Evolutionary conservation across 2,888 invertebrate species (phyloP).

Genomic region (Callimorpha dominula): DNA sequence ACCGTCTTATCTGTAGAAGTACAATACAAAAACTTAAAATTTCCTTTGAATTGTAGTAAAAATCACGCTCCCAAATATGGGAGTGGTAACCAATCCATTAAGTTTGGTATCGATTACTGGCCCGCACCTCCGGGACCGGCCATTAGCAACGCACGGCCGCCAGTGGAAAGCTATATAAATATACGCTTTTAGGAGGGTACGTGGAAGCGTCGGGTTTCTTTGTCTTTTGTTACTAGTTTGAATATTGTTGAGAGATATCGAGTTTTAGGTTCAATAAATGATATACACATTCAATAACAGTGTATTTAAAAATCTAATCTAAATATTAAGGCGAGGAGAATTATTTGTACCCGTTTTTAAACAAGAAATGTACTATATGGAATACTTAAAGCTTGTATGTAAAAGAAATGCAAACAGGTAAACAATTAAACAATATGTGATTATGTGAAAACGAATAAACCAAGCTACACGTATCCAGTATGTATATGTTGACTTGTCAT

Average conservation of each 20-base stretch:
- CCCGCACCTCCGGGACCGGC: constrained; percentile 50
- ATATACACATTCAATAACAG: no score
- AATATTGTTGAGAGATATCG: constrained; percentile 1
- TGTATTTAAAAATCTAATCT: no score
- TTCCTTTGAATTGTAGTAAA: constrained; percentile 6
- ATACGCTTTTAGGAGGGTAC: constrained; percentile 40
- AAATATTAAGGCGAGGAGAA: no score
- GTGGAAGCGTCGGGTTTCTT: constrained; percentile 36
- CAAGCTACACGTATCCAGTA: no score
- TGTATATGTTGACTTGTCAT: no score
- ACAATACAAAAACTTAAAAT: background rate
- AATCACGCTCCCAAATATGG: constrained; percentile 33
- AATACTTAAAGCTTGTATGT: no score
- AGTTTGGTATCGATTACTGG: constrained; percentile 51
- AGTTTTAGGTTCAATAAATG: background rate
- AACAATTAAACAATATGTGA: no score
- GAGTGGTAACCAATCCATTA: constrained; percentile 53
- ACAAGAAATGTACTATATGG: no score
- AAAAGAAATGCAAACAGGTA: no score
- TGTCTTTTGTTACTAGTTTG: constrained; percentile 9
- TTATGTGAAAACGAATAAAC: no score
- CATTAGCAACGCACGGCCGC: constrained; percentile 53
- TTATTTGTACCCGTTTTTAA: no score
- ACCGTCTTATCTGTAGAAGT: background rate
- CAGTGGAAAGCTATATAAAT: constrained; percentile 45